Percentiles rank a stretch among this genome's conserved stretches.
phyloP scores from a whole-genome alignment of 2,797 vertebrate genomes.

The Sitta carolinensis region DNA sequence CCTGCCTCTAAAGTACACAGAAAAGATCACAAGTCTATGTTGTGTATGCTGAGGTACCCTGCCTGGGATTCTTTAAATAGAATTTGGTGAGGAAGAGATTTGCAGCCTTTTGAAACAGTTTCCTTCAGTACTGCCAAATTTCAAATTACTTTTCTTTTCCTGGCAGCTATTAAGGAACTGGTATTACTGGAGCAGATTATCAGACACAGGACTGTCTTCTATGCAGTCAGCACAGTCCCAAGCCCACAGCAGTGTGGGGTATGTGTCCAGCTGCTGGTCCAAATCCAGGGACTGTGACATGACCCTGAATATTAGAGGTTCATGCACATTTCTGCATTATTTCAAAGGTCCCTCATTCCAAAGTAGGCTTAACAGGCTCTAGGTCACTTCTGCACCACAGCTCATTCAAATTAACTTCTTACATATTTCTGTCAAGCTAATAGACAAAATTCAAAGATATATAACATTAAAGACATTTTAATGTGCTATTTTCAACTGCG shows the following conservation, averaged over 20 bases:
- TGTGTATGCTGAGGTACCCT: not conserved
- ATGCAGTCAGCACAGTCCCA: not conserved
- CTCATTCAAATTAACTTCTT: not conserved
- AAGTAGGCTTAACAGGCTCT: not conserved
- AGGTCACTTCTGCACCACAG: not conserved
- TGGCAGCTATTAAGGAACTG: not conserved
- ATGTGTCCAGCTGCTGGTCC: not conserved
- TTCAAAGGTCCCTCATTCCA: not conserved
- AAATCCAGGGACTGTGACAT: not conserved
- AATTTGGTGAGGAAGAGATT: not conserved
- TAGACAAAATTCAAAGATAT: not conserved
- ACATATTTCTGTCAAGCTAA: not conserved
- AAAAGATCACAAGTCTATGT: not conserved
- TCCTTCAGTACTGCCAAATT: not conserved
- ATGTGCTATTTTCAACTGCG: conserved; percentile 46
- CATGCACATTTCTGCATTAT: not conserved
- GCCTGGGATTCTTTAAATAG: not conserved
- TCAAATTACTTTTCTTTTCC: not conserved
- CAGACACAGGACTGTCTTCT: not conserved
- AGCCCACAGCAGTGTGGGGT: not conserved
- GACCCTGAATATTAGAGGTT: not conserved
- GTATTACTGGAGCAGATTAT: not conserved
- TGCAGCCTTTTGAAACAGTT: not conserved
- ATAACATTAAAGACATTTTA: conserved; percentile 34
- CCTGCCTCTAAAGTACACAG: not conserved